These are phyloP conservation scores for Geotrypetes seraphini DNA, from an alignment of 2,797 vertebrate genomes.

Conservation along the genomic window DNA sequence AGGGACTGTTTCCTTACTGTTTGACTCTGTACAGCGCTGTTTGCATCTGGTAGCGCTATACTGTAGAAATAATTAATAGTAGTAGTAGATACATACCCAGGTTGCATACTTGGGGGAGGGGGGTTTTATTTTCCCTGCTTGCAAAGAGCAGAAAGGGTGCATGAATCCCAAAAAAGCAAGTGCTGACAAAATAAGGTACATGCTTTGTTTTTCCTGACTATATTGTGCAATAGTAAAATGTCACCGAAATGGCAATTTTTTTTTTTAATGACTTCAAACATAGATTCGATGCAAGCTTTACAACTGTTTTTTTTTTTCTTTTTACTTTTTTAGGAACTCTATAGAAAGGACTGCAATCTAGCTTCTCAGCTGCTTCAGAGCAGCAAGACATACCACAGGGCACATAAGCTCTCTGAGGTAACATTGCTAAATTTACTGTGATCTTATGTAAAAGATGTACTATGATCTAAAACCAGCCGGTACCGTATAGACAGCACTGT, in stretches of 20 bases:
- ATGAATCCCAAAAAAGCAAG: neutral
- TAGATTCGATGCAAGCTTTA: neutral
- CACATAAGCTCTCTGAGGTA: constrained; percentile 88
- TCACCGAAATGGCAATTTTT: neutral
- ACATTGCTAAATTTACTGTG: constrained; percentile 20
- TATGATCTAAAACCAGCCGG: too few species aligned
- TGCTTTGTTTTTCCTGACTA: neutral
- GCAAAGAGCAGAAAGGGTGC: neutral
- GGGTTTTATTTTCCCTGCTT: too few species aligned
- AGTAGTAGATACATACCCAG: too few species aligned
- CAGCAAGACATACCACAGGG: constrained; percentile 83
- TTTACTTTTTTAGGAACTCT: constrained; percentile 70
- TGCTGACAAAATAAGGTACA: neutral
- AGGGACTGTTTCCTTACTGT: too few species aligned
- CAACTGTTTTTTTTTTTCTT: constrained; percentile 3
- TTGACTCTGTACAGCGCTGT: too few species aligned
- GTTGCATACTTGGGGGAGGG: too few species aligned
- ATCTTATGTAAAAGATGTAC: too few species aligned
- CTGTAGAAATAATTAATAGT: too few species aligned
- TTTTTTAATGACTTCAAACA: constrained; percentile 3
- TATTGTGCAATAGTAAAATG: neutral
- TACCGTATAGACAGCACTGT: too few species aligned
- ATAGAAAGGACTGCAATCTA: constrained; percentile 93
- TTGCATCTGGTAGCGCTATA: too few species aligned
- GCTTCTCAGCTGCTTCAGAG: constrained; percentile 90